Conservation (phyloP, 2,888 invertebrate species). For the Cenopis cana region DNA sequence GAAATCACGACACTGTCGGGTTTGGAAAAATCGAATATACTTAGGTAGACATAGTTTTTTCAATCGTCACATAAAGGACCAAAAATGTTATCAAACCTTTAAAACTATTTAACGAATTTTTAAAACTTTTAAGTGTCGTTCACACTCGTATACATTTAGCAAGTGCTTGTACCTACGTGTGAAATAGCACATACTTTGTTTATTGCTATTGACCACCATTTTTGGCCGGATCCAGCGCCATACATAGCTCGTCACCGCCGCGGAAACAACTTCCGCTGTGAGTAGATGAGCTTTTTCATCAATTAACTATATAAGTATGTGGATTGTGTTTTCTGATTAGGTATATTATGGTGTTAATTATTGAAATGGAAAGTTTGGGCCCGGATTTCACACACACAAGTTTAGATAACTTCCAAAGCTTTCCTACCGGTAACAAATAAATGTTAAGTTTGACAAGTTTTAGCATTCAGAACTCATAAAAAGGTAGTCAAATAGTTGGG, state of each 20-base stretch:
- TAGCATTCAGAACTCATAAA: not conserved
- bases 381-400: constrained; percentile 16
- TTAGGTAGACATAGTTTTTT: too few relatives aligned
- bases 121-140: too few relatives aligned
- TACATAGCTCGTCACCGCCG: constrained; percentile 10
- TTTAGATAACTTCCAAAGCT: not conserved
- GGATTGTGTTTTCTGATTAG: constrained; percentile 19
- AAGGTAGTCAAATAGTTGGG: not conserved
- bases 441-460: not conserved
- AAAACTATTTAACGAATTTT: too few relatives aligned
- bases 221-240: not conserved
- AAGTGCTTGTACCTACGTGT: too few relatives aligned
- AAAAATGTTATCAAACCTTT: too few relatives aligned
- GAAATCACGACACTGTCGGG: too few relatives aligned
- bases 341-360: constrained; percentile 28
- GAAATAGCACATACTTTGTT: too few relatives aligned
- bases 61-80: too few relatives aligned
- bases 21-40: too few relatives aligned
- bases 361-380: constrained; percentile 9
- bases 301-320: constrained; percentile 6
- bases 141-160: too few relatives aligned
- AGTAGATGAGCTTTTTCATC: constrained; percentile 18
- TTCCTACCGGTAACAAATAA: not conserved
- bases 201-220: not conserved
- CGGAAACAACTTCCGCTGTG: constrained; percentile 18